Evolutionary conservation across 2,888 invertebrate genomes (phyloP).

Genomic region (Perizoma flavofasciatum): DNA sequence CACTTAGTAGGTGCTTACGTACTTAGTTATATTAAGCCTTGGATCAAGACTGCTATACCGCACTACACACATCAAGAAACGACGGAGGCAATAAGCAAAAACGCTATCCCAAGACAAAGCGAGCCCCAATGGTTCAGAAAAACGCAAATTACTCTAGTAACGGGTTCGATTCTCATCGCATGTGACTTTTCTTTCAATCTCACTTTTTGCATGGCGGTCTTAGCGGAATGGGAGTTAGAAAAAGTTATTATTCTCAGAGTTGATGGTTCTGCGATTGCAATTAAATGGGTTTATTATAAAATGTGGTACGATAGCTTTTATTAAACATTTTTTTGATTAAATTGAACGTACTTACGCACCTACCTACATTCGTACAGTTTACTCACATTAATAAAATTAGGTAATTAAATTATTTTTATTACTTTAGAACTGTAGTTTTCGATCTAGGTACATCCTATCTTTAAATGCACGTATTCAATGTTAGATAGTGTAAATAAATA

Average conservation of each 20-base stretch:
- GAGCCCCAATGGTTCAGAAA: slow-evolving; percentile 60
- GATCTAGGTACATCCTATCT: too few species aligned
- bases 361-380: too few species aligned
- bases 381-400: too few species aligned
- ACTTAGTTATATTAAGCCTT: slow-evolving; percentile 19
- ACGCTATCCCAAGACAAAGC: slow-evolving; percentile 68
- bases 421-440: too few species aligned
- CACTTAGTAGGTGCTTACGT: too few species aligned
- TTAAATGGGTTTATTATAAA: slow-evolving; percentile 9
- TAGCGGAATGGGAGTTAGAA: slow-evolving; percentile 22
- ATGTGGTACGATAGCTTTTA: not conserved
- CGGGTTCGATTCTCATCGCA: slow-evolving; percentile 72
- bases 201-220: slow-evolving; percentile 45
- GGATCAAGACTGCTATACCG: slow-evolving; percentile 49
- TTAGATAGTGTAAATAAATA: too few species aligned
- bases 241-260: slow-evolving; percentile 40
- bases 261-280: slow-evolving; percentile 29
- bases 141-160: slow-evolving; percentile 73
- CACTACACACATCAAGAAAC: slow-evolving; percentile 53
- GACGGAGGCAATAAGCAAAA: slow-evolving; percentile 51
- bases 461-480: too few species aligned
- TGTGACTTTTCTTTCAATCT: slow-evolving; percentile 64
- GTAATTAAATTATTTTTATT: too few species aligned
- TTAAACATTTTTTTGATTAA: too few species aligned
- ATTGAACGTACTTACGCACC: too few species aligned